These are phyloP conservation scores for Zosterops lateralis DNA, from an alignment of 2,113 vertebrate genomes.

Conservation along the genomic window DNA sequence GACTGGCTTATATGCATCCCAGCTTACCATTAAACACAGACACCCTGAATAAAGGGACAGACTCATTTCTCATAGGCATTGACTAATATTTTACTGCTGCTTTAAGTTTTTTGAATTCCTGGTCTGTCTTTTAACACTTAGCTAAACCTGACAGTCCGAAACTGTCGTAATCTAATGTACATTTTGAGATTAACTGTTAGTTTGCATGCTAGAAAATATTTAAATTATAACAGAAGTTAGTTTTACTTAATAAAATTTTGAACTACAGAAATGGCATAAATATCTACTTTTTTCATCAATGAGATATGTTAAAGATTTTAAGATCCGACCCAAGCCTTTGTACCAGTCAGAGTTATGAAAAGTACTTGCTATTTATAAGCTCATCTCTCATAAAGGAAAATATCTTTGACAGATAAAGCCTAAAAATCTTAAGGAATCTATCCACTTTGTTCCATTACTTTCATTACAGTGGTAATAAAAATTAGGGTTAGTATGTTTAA, in stretches of 20 bases:
- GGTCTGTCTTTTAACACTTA: constrained; percentile 85
- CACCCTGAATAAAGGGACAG: constrained; percentile 89
- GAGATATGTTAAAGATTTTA: background rate
- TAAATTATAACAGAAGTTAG: background rate
- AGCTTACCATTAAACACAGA: constrained; percentile 96
- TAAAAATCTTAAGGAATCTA: background rate
- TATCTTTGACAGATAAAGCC: background rate
- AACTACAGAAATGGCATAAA: background rate
- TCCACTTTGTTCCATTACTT: background rate
- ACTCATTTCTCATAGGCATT: constrained; percentile 94
- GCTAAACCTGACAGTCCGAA: constrained; percentile 32
- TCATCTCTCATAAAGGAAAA: background rate
- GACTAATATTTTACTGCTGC: constrained; percentile 95
- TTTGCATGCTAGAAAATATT: background rate
- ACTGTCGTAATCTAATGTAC: background rate
- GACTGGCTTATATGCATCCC: constrained; percentile 97
- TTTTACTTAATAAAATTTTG: background rate
- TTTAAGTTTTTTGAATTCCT: constrained; percentile 93
- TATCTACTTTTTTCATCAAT: background rate
- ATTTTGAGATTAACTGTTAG: background rate
- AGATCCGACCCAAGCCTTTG: background rate
- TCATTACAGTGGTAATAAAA: background rate
- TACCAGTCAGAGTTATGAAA: background rate
- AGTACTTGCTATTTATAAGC: background rate
- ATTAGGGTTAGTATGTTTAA: background rate